Base-by-base conservation (phyloP, 23 tunicate species). In the Diplosoma virens region DNA sequence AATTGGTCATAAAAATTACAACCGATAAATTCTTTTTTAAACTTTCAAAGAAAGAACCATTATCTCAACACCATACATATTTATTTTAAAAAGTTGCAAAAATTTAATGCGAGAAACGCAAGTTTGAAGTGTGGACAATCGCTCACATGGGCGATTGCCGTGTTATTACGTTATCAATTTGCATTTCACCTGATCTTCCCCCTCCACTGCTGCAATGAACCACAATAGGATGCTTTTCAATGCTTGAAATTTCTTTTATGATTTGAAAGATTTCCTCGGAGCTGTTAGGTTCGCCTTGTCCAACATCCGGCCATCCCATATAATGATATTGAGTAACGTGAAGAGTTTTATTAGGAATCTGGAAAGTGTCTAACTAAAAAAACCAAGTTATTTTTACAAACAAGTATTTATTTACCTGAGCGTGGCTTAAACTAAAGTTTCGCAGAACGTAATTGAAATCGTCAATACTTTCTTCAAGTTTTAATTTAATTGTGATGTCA, bases 181-280 rank as follows among this genome's bases (percentile, higher is more conserved):
- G 4, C 11, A 26, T 23, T 21, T 56, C 58, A 78, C 96, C 96
- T 77, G 96, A 83, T 29, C 96, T 48, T 32, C 96, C 96, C 14
- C 96, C 96, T 17, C 95, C 96, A 54, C 96, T 89, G 50, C 96
- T 89, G 73, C 96, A 89, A 30, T 89, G 96, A 1, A 89, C 84
- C n/a, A 89, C 64, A 18, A 74, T 47, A 18, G 96, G 88, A 21
- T 26, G 18, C 2, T 36, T 72, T 17, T 59, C 47, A 5, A 65
- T 33, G 27, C 37, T 7, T 6, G 82, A 23, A 9, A 82, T 37
- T 61, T 79, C 33, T 28, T 63, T 55, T 24, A 86, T 50, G 25
- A 82, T 78, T 25, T 82, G 81, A 2, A 89, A 33, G 66, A 82
- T 46, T 23, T 87, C 81, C 1, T 78, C 71, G 1, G 87, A 81